Evolutionary conservation across 37 sponge, comb jelly and placozoan genomes (phyloP).

Genomic region (Spongilla lacustris): DNA sequence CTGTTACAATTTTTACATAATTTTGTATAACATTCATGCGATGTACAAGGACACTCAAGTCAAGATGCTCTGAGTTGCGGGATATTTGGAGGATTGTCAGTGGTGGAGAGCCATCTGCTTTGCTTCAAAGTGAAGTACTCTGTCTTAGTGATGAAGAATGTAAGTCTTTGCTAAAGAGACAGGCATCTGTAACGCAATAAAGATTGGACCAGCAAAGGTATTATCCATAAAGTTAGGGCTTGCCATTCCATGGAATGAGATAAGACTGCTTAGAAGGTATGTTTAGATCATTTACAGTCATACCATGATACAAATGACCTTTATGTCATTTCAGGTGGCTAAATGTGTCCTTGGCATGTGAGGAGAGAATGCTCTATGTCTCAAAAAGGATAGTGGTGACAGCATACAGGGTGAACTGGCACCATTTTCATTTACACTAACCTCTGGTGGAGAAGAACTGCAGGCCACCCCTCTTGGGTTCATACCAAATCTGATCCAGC

Average conservation of each 20-base stretch:
- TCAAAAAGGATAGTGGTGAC: not conserved
- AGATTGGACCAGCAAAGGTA: not conserved
- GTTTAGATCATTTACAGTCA: not conserved
- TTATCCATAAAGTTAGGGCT: not conserved
- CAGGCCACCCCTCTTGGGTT: constrained; percentile 6
- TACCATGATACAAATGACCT: not conserved
- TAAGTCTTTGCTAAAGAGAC: not conserved
- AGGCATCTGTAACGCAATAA: not conserved
- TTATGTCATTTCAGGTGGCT: not conserved
- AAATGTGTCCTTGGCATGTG: not conserved
- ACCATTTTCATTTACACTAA: constrained; percentile 14
- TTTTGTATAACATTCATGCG: not conserved
- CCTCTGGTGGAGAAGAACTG: constrained; percentile 14
- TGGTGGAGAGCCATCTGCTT: not conserved
- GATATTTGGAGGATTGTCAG: not conserved
- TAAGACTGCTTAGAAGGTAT: not conserved
- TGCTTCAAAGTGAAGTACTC: not conserved
- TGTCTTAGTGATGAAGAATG: not conserved
- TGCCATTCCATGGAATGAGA: not conserved
- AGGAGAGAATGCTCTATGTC: not conserved
- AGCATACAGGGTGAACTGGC: not conserved
- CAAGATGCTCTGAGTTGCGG: not conserved
- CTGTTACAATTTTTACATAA: too few relatives aligned
- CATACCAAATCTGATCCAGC: not conserved
- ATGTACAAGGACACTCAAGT: not conserved